Evolutionary conservation across 2,888 invertebrate genomes (phyloP).

Genomic region (Cyclophora albipunctata): DNA sequence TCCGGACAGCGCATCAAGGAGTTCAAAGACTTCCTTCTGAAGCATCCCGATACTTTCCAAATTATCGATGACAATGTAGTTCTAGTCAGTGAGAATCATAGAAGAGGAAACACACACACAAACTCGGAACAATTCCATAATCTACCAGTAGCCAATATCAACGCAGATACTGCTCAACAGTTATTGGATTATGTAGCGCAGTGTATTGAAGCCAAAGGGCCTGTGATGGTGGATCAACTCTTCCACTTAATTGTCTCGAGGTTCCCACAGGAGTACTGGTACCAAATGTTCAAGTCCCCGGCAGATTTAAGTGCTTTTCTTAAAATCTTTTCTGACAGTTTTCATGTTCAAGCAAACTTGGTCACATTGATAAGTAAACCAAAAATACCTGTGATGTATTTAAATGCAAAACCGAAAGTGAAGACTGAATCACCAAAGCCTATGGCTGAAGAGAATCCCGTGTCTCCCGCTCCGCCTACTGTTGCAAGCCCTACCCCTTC

Average conservation of each 20-base stretch:
- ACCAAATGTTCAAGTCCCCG: slow-evolving; percentile 92
- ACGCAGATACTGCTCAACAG: slow-evolving; percentile 88
- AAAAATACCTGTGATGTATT: slow-evolving; percentile 78
- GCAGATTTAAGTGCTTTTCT: slow-evolving; percentile 93
- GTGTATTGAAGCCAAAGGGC: slow-evolving; percentile 87
- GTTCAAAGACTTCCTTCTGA: slow-evolving; percentile 90
- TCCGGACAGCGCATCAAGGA: slow-evolving; percentile 95
- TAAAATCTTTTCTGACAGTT: slow-evolving; percentile 94
- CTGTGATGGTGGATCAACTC: slow-evolving; percentile 89
- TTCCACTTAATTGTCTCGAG: slow-evolving; percentile 87
- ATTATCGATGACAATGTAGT: slow-evolving; percentile 91
- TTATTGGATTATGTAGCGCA: slow-evolving; percentile 88
- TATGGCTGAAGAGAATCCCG: slow-evolving; percentile 53
- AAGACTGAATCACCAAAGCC: slow-evolving; percentile 72
- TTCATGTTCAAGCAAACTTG: slow-evolving; percentile 94
- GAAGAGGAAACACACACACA: slow-evolving; percentile 79
- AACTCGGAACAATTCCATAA: slow-evolving; percentile 80
- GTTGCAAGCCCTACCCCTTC: slow-evolving; percentile 64
- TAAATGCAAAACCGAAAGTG: slow-evolving; percentile 64
- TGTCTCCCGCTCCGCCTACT: slow-evolving; percentile 50
- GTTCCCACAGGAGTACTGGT: slow-evolving; percentile 86
- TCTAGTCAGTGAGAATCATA: slow-evolving; percentile 81
- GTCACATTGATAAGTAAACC: slow-evolving; percentile 88
- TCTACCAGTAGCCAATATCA: slow-evolving; percentile 85
- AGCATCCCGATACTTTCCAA: slow-evolving; percentile 89